Conservation (phyloP, 2,888 invertebrate genomes). For the Nomada fucata region DNA sequence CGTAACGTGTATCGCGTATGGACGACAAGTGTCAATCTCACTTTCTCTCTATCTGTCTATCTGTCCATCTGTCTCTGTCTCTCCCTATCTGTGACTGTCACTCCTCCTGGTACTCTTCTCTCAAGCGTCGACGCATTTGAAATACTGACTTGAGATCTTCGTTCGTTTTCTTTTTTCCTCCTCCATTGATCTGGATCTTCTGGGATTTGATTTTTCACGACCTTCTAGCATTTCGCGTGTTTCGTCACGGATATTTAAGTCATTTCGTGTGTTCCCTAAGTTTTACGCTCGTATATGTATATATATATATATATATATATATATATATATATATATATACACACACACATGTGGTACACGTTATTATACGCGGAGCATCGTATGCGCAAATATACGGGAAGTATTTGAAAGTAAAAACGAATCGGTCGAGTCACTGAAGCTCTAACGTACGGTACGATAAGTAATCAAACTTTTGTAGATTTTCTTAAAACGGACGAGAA, state of each 20-base stretch:
- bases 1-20: slow-evolving; percentile 3
- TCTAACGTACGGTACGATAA: slow-evolving; percentile 10
- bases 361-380: neutral
- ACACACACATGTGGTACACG: neutral
- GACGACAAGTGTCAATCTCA: slow-evolving; percentile 6
- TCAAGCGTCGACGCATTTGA: slow-evolving; percentile 51
- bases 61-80: neutral
- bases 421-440: slow-evolving; percentile 22
- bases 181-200: slow-evolving; percentile 4
- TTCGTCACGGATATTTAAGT: slow-evolving; percentile 16
- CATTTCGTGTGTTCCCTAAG: slow-evolving; percentile 13
- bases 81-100: neutral
- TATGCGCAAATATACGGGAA: neutral
- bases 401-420: slow-evolving; percentile 12
- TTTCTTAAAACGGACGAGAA: neutral
- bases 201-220: slow-evolving; percentile 27
- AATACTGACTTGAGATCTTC: slow-evolving; percentile 34
- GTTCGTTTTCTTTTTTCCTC: no score
- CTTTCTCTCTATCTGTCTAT: neutral
- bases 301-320: slow-evolving; percentile 5
- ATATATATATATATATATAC: slow-evolving; percentile 1
- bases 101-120: neutral
- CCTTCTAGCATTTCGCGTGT: slow-evolving; percentile 28
- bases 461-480: slow-evolving; percentile 31
- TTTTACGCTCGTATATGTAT: slow-evolving; percentile 20